Percentiles rank a stretch among this genome's conserved stretches.
These are phyloP conservation scores for Cochlearius cochlearius DNA, from an alignment of 2,113 vertebrate genomes.

Conservation along the genomic window DNA sequence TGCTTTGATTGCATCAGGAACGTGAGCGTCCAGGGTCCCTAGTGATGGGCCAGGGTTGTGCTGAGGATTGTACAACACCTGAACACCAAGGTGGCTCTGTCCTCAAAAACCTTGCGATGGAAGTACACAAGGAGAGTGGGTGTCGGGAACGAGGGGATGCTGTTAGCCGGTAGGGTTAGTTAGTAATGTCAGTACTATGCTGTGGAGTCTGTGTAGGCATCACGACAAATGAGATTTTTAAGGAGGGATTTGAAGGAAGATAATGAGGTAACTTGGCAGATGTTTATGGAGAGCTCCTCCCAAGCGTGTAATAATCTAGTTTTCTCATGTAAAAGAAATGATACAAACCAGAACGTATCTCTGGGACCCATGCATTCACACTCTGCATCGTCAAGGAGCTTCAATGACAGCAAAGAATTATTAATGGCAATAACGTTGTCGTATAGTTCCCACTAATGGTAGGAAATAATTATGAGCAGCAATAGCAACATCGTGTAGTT, in stretches of 20 bases:
- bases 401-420: slow-evolving; percentile 40
- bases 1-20: background rate
- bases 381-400: background rate
- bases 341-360: background rate
- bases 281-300: slow-evolving; percentile 55
- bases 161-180: background rate
- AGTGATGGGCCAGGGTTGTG: background rate
- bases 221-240: slow-evolving; percentile 25
- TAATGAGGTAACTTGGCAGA: slow-evolving; percentile 54
- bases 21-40: background rate
- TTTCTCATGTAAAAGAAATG: slow-evolving; percentile 36
- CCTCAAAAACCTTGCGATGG: background rate
- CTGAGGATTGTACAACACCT: background rate
- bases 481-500: background rate
- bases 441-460: background rate
- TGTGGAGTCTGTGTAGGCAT: background rate
- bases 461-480: slow-evolving; percentile 18
- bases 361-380: background rate
- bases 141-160: background rate
- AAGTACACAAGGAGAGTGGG: background rate
- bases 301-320: slow-evolving; percentile 14
- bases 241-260: slow-evolving; percentile 41
- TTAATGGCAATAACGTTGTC: slow-evolving; percentile 28
- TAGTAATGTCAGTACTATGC: background rate
- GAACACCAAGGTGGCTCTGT: background rate